A percentile compares a stretch with the other conserved stretches of the same genome.
These are phyloP conservation scores for Neotoma lepida DNA, from an alignment of 2,113 vertebrate genomes.

Conservation along the genomic window DNA sequence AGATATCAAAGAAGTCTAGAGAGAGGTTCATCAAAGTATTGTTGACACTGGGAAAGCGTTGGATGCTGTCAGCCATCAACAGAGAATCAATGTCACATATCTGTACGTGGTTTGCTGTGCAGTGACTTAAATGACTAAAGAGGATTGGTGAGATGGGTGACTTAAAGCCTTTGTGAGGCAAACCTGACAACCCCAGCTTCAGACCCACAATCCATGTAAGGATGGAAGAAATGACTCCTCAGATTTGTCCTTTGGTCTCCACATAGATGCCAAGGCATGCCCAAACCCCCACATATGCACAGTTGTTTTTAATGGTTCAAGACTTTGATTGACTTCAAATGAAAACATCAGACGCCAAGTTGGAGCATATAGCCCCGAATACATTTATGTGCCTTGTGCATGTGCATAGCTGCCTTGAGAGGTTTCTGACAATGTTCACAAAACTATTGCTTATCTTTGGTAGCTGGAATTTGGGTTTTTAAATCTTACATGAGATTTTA, in stretches of 20 bases:
- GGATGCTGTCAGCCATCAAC: not conserved
- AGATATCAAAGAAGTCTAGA: not conserved
- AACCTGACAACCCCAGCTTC: not conserved
- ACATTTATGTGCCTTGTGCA: fast-evolving
- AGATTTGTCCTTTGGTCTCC: no score
- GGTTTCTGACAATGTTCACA: not conserved
- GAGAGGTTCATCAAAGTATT: not conserved
- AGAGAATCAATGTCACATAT: not conserved
- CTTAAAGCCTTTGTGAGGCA: no score
- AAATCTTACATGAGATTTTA: not conserved
- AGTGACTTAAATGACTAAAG: not conserved
- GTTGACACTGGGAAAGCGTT: not conserved
- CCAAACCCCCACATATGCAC: no score
- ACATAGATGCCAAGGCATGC: not conserved
- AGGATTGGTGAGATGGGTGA: not conserved
- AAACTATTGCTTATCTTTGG: not conserved
- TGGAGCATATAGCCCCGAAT: not conserved
- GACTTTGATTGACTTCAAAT: not conserved
- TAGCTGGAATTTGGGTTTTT: not conserved
- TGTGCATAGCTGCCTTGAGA: fast-evolving
- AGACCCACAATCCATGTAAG: not conserved
- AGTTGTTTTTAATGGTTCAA: not conserved
- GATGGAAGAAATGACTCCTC: not conserved
- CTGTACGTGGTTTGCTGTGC: not conserved
- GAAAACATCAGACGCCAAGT: not conserved